A percentile compares a stretch with the other conserved stretches of the same genome.
Evolutionary conservation across 2,113 vertebrate species (phyloP).

Genomic region (Nycticebus coucang): DNA sequence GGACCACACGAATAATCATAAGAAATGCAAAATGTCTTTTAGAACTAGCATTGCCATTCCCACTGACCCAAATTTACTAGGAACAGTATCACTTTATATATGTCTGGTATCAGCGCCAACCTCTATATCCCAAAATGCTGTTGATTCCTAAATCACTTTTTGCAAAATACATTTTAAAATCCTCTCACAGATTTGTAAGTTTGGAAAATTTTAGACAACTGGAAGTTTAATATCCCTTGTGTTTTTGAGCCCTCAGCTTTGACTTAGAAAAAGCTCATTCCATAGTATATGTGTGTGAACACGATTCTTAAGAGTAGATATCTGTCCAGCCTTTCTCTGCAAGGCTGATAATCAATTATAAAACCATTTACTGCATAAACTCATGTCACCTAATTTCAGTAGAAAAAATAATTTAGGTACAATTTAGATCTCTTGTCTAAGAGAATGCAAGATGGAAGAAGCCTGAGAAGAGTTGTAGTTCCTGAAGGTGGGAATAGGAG

Average conservation of each 20-base stretch:
- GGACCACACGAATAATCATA: background rate
- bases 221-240: background rate
- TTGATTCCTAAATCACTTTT: constrained; percentile 65
- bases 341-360: background rate
- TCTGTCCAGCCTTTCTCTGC: background rate
- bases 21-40: background rate
- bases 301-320: background rate
- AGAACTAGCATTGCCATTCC: background rate
- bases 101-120: background rate
- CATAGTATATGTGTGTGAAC: background rate
- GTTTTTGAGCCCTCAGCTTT: background rate
- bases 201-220: background rate
- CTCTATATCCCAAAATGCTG: constrained; percentile 58
- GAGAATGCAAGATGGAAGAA: background rate
- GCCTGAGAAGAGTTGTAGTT: background rate
- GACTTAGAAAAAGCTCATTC: background rate
- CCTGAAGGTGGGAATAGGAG: background rate
- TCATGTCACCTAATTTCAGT: background rate
- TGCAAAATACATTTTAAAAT: constrained; percentile 19
- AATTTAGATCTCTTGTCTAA: background rate
- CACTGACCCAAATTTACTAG: constrained; percentile 4
- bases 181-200: background rate
- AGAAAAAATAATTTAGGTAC: background rate
- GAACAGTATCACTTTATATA: constrained; percentile 39
- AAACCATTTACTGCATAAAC: background rate